Base-by-base conservation (phyloP, 2,113 vertebrate species). In the Callipepla californica region DNA sequence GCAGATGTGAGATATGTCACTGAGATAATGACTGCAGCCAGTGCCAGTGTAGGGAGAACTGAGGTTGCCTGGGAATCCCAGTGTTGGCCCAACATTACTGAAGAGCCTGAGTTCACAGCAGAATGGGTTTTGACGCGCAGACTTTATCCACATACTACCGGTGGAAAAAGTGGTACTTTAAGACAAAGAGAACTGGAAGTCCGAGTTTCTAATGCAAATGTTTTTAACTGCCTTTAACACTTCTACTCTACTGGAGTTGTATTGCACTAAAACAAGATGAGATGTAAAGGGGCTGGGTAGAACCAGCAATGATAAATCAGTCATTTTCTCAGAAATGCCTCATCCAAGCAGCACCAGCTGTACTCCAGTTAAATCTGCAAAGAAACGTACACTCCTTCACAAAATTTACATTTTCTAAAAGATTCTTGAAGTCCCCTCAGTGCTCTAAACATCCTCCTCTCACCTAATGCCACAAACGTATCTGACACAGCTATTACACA, bases 281-380 rank as follows among this genome's bases (percentile, higher is more conserved):
- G 87, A 93, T 50, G 47, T 91, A 87, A 94, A 93, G 47, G 85
- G 32, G 62, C 74, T 91, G 79, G 68, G 32, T 91, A 45, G 38
- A 93, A 85, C 45, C 44, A 92, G 36, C 62, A 79, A 76, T 45
- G 85, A 87, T 69, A 89, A 74, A 79, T 86, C 69, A 85, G 53
- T 69, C 6, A 53, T 87, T 91, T 89, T 92, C 78, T 85, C 59
- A 83, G 63, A 74, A 87, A 53, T 1, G 19, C 38, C 65, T 82
- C 59, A 85, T 57, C 13, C 32, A 85, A 77, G 44, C 45, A 85
- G 55, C 67, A 66, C 13, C 13, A 91, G 38, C 32, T 80, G 28
- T 44, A 87, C 25, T 73, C 55, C 55, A 2, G 0, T 47, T 89
- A 89, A 90, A 85, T 57, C 47, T 72, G 70, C 78, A 82, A 66